Conservation (phyloP, 2,888 invertebrate genomes). For the Schizaphis graminum region DNA sequence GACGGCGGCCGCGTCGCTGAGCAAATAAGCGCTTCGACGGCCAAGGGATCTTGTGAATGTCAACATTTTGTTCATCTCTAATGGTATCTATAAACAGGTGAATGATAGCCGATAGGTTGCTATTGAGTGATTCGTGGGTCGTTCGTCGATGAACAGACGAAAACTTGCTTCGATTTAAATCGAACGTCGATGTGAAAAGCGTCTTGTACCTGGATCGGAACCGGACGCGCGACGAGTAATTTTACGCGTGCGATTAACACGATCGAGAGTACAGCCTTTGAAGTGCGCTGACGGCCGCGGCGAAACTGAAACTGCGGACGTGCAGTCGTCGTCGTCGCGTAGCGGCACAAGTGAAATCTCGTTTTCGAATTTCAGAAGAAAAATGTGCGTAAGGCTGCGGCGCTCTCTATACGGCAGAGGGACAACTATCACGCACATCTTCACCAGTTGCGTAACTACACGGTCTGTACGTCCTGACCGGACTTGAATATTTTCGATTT, state of each 20-base stretch:
- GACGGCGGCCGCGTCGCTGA: neutral
- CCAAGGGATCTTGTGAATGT: neutral
- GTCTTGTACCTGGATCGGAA: neutral
- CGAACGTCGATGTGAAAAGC: neutral
- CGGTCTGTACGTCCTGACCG: neutral
- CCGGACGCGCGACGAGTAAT: neutral
- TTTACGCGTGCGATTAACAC: neutral
- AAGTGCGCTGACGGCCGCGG: neutral
- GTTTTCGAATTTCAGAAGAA: conserved; percentile 15
- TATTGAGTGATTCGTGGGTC: too few species aligned
- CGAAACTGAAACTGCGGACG: neutral
- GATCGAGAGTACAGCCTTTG: rapidly evolving
- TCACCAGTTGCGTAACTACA: neutral
- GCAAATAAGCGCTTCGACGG: neutral
- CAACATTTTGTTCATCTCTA: conserved; percentile 32
- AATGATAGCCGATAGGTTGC: too few species aligned
- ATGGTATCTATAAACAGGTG: neutral
- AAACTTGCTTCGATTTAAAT: neutral
- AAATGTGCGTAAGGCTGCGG: neutral
- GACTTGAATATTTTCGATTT: neutral
- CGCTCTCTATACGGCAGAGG: neutral
- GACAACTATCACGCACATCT: neutral
- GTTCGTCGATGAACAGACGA: too few species aligned
- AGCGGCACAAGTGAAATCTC: neutral
- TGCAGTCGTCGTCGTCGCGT: neutral